A percentile compares a stretch with the other conserved stretches of the same genome.
phyloP scores from a whole-genome alignment of 53 echinoderm and acorn worm genomes.

The Arbacia lixula region DNA sequence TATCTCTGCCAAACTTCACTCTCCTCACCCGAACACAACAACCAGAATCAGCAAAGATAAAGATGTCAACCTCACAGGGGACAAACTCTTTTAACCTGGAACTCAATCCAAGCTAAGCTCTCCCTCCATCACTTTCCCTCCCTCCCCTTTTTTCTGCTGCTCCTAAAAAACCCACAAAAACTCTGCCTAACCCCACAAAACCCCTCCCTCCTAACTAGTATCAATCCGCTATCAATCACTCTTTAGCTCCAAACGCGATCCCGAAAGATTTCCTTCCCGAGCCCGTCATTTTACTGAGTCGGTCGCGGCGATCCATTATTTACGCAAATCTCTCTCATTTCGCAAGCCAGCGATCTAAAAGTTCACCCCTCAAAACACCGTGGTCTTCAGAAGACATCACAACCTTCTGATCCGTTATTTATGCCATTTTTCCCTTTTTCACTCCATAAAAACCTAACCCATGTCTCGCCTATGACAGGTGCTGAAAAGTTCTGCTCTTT shows the following conservation, averaged over 20 bases:
- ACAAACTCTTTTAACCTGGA: too few relatives aligned
- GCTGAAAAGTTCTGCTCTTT: conserved; percentile 20
- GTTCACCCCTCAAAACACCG: conserved; percentile 12
- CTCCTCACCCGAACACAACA: too few relatives aligned
- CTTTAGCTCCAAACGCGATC: conserved; percentile 22
- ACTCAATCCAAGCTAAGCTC: too few relatives aligned
- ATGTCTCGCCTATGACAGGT: conserved; percentile 16
- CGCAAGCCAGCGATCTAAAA: neutral
- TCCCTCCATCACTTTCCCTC: too few relatives aligned
- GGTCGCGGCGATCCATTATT: conserved; percentile 31
- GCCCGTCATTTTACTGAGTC: conserved; percentile 4
- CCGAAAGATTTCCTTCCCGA: neutral
- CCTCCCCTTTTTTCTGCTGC: too few relatives aligned
- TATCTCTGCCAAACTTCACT: too few relatives aligned
- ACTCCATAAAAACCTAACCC: too few relatives aligned
- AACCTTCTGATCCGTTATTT: conserved; percentile 5
- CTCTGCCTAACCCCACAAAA: too few relatives aligned
- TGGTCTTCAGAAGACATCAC: conserved; percentile 17
- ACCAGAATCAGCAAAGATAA: too few relatives aligned
- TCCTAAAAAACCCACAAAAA: conserved; percentile 4
- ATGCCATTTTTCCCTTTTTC: conserved; percentile 15
- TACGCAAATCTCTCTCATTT: conserved; percentile 27
- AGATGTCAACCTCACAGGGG: too few relatives aligned
- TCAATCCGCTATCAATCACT: conserved; percentile 33
- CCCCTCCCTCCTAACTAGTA: conserved; percentile 8